Base-by-base conservation (phyloP, 2,113 vertebrate species). In the Pavo muticus region DNA sequence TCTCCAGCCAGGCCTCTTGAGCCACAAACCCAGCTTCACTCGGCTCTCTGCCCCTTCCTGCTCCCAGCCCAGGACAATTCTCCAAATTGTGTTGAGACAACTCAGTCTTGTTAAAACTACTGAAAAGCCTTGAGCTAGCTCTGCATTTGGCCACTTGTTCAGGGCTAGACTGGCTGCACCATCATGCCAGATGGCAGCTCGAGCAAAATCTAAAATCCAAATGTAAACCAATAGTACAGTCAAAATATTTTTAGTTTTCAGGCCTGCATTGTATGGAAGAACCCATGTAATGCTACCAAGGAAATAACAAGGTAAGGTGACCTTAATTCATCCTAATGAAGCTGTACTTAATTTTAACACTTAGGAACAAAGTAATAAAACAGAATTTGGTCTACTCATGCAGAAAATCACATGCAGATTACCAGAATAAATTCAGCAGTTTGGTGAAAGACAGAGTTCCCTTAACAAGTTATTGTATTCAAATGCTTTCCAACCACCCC, bases 41-140 rank as follows among this genome's bases (percentile, higher is more conserved):
- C 30, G 59, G 72, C 25, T 70, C 45, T 56, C 16, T 24, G n/a
- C 14, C 40, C 24, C 15, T 64, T 87, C 35, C 76, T 83, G 57
- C 29, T 20, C 24, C 35, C 29, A 35, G 39, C 24, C 30, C 14
- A 25, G 15, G 37, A 48, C 7, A 24, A 3, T 25, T 29, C 39
- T 72, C 25, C 45, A 40, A 27, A 54, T 73, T 44, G 83, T 84
- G 5, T 24, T 74, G 37, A 54, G 48, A 16, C 11, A 48, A 48
- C 27, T 45, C 42, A 70, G 24, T 57, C 40, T 87, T 16, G 1
- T 19, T 30, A 70, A 59, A 84, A 77, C 23, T 61, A 9, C 59
- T 27, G 13, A 67, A 60, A 77, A 59, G 45, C 27, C n/a, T 73
- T 37, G 6, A 42, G 15, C 10, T 59, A 44, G 40, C 0, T 0